phyloP scores from a whole-genome alignment of 2,888 invertebrate genomes.

The Abrostola tripartita region DNA sequence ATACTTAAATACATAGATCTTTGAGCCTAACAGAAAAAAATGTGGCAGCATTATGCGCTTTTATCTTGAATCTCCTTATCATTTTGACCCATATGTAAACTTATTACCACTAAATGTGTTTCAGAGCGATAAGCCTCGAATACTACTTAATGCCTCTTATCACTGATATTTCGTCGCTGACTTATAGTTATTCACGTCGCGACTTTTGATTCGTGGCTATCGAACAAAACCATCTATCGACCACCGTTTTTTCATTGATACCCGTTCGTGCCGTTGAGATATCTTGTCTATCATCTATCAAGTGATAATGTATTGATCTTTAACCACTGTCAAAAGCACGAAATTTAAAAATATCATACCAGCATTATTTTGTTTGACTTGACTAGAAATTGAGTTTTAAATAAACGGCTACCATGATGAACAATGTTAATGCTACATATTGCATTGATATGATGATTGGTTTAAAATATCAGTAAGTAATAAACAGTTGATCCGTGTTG shows the following conservation, averaged over 20 bases:
- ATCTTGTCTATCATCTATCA: not conserved
- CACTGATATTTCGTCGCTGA: conserved; percentile 47
- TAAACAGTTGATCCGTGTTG: conserved; percentile 22
- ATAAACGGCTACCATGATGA: no score
- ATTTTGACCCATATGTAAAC: conserved; percentile 53
- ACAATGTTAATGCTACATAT: not conserved
- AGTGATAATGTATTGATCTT: not conserved
- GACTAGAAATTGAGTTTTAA: no score
- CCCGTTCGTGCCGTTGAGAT: not conserved
- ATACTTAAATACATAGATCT: conserved; percentile 5
- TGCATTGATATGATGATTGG: conserved; percentile 20
- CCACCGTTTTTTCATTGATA: conserved; percentile 2
- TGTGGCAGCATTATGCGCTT: conserved; percentile 38
- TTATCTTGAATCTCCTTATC: conserved; percentile 60
- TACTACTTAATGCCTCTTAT: conserved; percentile 48
- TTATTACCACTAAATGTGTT: conserved; percentile 55
- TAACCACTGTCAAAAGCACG: no score
- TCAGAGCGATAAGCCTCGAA: conserved; percentile 51
- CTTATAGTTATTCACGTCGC: conserved; percentile 24
- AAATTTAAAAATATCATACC: no score
- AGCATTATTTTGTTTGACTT: no score
- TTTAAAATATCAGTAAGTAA: conserved; percentile 39
- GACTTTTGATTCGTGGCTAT: conserved; percentile 19
- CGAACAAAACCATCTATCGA: conserved; percentile 11
- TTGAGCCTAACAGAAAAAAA: conserved; percentile 14